phyloP scores from a whole-genome alignment of 2,888 invertebrate species.

The Tetheella fluctuosa region DNA sequence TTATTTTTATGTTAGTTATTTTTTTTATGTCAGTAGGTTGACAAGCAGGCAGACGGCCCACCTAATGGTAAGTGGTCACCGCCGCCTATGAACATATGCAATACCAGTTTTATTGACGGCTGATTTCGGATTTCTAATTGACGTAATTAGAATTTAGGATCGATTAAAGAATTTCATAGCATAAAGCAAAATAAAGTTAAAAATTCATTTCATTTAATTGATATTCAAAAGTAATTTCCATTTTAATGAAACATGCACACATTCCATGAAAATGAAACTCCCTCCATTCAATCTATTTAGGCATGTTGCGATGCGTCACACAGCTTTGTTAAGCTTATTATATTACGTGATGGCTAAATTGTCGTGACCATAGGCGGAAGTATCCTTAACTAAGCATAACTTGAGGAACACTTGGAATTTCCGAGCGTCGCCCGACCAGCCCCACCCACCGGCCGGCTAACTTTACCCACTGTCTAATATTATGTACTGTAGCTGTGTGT shows the following conservation, averaged over 20 bases:
- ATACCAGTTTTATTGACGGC: too few relatives aligned
- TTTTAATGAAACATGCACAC: background rate
- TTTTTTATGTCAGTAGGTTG: too few relatives aligned
- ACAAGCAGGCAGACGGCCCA: too few relatives aligned
- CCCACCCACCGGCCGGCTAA: background rate
- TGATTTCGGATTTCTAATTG: too few relatives aligned
- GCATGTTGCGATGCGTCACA: background rate
- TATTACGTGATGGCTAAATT: background rate
- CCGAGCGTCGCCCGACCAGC: background rate
- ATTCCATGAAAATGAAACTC: background rate
- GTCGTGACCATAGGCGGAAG: slow-evolving; percentile 1
- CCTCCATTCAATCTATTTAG: background rate
- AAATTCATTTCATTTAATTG: too few relatives aligned
- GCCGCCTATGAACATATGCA: too few relatives aligned
- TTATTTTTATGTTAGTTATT: too few relatives aligned
- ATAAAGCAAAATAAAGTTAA: too few relatives aligned
- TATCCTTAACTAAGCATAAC: slow-evolving; percentile 9
- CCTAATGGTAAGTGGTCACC: too few relatives aligned
- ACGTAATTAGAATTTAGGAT: too few relatives aligned
- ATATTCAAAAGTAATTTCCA: too few relatives aligned
- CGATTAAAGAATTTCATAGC: too few relatives aligned
- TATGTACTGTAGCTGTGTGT: background rate
- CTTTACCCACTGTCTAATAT: background rate
- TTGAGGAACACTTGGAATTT: slow-evolving; percentile 2
- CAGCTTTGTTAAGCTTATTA: slow-evolving; percentile 1